phyloP scores from a whole-genome alignment of 2,113 vertebrate genomes.

The Tautogolabrus adspersus region DNA sequence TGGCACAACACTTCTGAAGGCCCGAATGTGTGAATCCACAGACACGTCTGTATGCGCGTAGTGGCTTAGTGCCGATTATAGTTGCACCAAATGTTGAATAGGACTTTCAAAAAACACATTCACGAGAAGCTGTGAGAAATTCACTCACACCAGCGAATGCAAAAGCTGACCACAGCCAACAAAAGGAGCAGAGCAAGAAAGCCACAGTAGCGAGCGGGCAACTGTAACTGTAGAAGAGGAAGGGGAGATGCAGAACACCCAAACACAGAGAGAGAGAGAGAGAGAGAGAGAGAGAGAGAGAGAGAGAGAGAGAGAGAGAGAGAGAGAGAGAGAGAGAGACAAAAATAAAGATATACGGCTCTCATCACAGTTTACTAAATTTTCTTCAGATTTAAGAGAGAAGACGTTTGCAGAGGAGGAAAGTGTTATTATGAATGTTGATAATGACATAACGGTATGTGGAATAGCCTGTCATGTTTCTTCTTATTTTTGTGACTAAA shows the following conservation, averaged over 20 bases:
- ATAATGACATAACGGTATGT: conserved; percentile 26
- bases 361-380: conserved; percentile 23
- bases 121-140: conserved; percentile 80
- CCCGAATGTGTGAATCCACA: conserved; percentile 77
- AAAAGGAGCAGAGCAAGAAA: conserved; percentile 67
- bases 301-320: conserved; percentile 33
- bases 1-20: conserved; percentile 75
- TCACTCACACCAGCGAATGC: conserved; percentile 78
- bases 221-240: conserved; percentile 59
- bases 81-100: conserved; percentile 83
- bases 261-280: neutral
- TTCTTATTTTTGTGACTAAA: neutral
- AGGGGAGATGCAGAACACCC: conserved; percentile 45
- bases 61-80: conserved; percentile 80
- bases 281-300: conserved; percentile 9
- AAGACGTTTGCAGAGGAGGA: conserved; percentile 20
- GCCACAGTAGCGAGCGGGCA: conserved; percentile 54
- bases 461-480: conserved; percentile 21
- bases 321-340: conserved; percentile 36
- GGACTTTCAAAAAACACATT: conserved; percentile 83
- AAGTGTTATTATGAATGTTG: conserved; percentile 29
- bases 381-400: conserved; percentile 37
- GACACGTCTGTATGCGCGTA: conserved; percentile 78
- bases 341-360: conserved; percentile 52
- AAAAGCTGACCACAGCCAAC: conserved; percentile 79